Base-by-base conservation (phyloP, 2,888 invertebrate genomes). In the Eupithecia centaureata region DNA sequence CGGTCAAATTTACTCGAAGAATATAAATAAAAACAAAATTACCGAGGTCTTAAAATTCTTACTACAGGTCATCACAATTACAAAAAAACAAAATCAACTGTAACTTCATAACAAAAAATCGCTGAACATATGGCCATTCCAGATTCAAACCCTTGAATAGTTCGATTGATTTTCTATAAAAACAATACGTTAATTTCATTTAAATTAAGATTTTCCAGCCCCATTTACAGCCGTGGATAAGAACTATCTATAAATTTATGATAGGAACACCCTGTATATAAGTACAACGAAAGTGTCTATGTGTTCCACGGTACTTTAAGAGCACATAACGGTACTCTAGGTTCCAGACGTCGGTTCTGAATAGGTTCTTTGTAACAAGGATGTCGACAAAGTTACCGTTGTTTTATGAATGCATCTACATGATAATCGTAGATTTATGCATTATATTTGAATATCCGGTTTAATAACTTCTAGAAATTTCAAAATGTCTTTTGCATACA, bases 321-420 rank as follows among this genome's bases (percentile, higher is more conserved):
- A 72, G 63, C 90, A 73, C 73, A 63, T 89, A 91, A 88, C 91
- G 89, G 90, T 79, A 70, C 74, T 74, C 60, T 79, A 84, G 85
- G 85, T 76, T 72, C 62, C 70, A 61, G 42, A 42, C 42, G 38
- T 15, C 63, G 63, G 54, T 57, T 63, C 56, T 63, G 38, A 63
- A 56, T 63, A 18, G 62, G 22, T 63, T 56, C 62, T 38, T 63
- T 63, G 56, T 63, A 35, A 32, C 15, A 51, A 32, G 30, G 61
- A 61, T 61, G 51, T 51, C 51, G 25, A 51, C 47, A 25, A 51
- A 18, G 30, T n/a, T 47, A 47, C 60, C 60, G 60, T 60, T 47
- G 18, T 22, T 57, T 32, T 57, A 57, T 32, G 32, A 22, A 52
- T 52, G 52, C 27, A 27, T 32, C 57, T 57, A 57, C 30, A 28